Conservation (phyloP, 2,888 invertebrate genomes). For the Aplocera efformata region DNA sequence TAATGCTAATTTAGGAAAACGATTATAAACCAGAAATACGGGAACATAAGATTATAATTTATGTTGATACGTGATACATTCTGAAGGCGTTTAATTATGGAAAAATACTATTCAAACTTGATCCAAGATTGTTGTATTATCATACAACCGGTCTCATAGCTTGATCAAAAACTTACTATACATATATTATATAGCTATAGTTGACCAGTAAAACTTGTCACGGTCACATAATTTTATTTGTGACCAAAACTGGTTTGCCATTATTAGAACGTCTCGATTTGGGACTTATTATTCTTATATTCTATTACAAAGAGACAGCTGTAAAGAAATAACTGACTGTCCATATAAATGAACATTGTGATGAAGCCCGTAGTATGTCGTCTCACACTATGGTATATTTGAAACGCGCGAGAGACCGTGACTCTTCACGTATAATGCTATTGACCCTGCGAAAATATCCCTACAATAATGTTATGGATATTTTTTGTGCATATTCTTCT, state of each 20-base stretch:
- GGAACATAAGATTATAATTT: slow-evolving; percentile 5
- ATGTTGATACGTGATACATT: background rate
- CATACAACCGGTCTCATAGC: background rate
- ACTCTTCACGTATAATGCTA: no score
- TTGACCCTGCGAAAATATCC: no score
- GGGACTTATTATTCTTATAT: background rate
- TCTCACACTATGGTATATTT: no score
- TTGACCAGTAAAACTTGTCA: slow-evolving; percentile 27
- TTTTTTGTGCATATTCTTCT: no score
- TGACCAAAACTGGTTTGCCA: slow-evolving; percentile 17
- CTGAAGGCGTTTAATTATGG: slow-evolving; percentile 8
- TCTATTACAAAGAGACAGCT: slow-evolving; percentile 3
- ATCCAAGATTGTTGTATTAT: slow-evolving; percentile 2
- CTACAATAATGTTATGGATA: no score
- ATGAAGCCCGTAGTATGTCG: no score
- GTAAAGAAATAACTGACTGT: no score
- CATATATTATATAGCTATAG: slow-evolving; percentile 22
- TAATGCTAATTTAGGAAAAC: slow-evolving; percentile 10
- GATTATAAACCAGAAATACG: slow-evolving; percentile 11
- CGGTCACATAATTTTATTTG: slow-evolving; percentile 7
- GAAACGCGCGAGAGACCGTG: no score
- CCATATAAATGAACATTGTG: no score
- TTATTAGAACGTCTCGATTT: slow-evolving; percentile 7
- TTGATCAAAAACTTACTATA: slow-evolving; percentile 5
- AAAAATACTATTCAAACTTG: slow-evolving; percentile 19